Percentiles rank a stretch among this genome's conserved stretches.
These are phyloP conservation scores for Oryzias javanicus DNA, from an alignment of 2,113 vertebrate genomes.

Conservation along the genomic window DNA sequence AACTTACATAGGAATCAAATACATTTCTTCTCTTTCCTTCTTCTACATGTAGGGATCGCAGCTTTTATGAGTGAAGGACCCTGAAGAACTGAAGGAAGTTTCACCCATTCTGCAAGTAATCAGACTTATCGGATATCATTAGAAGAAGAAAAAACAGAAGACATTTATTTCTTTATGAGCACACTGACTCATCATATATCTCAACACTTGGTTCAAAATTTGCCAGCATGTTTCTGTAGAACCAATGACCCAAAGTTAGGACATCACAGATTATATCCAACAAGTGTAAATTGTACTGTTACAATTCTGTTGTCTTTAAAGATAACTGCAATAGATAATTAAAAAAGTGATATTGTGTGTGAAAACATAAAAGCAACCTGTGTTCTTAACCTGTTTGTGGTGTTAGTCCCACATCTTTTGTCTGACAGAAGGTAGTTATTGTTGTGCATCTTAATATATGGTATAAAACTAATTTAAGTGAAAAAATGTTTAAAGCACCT, in stretches of 20 bases:
- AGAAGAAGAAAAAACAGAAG: slow-evolving; percentile 19
- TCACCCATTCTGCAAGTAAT: not conserved
- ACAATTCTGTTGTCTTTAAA: slow-evolving; percentile 52
- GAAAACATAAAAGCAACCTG: slow-evolving; percentile 20
- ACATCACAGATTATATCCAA: slow-evolving; percentile 29
- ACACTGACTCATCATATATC: slow-evolving; percentile 1
- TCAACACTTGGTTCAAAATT: slow-evolving; percentile 9
- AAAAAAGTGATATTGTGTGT: slow-evolving; percentile 65
- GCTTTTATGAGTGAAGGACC: slow-evolving; percentile 62
- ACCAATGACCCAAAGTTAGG: slow-evolving; percentile 7
- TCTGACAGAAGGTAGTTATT: slow-evolving; percentile 34
- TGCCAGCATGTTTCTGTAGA: slow-evolving; percentile 59
- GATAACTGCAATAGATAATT: slow-evolving; percentile 56
- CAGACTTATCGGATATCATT: not conserved
- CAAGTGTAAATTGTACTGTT: slow-evolving; percentile 49
- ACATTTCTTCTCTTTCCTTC: not conserved
- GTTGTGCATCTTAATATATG: slow-evolving; percentile 27
- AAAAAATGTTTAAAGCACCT: slow-evolving; percentile 14
- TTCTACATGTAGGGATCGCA: slow-evolving; percentile 48
- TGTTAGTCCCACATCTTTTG: slow-evolving; percentile 46
- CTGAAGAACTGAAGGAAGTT: not conserved
- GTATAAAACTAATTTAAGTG: slow-evolving; percentile 12
- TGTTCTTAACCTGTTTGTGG: slow-evolving; percentile 57
- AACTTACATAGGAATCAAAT: not conserved
- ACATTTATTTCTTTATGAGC: not conserved